Evolutionary conservation across 2,797 vertebrate species (phyloP).

Genomic region (Gastrophryne carolinensis): DNA sequence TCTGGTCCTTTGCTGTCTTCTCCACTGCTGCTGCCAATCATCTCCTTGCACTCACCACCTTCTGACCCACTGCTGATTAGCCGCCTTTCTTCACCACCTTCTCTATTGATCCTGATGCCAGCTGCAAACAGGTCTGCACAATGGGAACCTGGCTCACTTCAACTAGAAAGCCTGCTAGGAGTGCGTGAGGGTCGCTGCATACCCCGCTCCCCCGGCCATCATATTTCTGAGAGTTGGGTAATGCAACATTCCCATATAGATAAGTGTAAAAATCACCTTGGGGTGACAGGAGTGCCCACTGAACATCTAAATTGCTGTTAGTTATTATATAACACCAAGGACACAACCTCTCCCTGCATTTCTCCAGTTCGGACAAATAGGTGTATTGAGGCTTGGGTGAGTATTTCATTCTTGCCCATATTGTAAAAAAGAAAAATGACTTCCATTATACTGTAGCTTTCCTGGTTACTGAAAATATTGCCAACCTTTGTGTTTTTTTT

Average conservation of each 20-base stretch:
- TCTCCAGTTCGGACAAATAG: neutral
- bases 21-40: too few relatives aligned
- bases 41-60: too few relatives aligned
- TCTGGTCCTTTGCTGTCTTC: too few relatives aligned
- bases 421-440: slow-evolving; percentile 26
- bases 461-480: slow-evolving; percentile 21
- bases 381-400: slow-evolving; percentile 6
- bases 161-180: too few relatives aligned
- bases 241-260: neutral
- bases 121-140: too few relatives aligned
- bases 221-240: too few relatives aligned
- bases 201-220: too few relatives aligned
- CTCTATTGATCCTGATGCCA: too few relatives aligned
- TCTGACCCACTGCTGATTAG: too few relatives aligned
- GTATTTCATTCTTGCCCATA: slow-evolving; percentile 26
- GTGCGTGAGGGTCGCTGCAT: too few relatives aligned
- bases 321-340: neutral
- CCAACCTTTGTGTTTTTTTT: slow-evolving; percentile 21
- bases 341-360: neutral
- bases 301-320: neutral
- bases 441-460: neutral
- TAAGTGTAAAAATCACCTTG: neutral
- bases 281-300: neutral
- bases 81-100: too few relatives aligned
- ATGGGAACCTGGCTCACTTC: too few relatives aligned